A percentile compares a stretch with the other conserved stretches of the same genome.
Evolutionary conservation across 1,140 invertebrate genomes (phyloP).

Genomic region (Hestina assimilis): DNA sequence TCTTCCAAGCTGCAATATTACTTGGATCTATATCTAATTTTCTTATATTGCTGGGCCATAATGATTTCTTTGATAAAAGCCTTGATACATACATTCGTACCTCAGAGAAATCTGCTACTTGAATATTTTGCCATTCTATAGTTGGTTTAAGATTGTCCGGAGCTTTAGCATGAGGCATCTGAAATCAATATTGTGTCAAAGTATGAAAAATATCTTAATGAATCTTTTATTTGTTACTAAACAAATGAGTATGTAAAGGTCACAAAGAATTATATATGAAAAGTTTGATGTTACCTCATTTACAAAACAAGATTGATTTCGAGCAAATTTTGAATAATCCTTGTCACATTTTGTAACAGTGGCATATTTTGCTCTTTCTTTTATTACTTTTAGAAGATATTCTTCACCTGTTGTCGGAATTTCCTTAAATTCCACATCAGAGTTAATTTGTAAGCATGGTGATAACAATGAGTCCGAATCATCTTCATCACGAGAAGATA

Average conservation of each 20-base stretch:
- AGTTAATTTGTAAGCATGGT: slow-evolving; percentile 53
- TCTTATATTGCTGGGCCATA: slow-evolving; percentile 37
- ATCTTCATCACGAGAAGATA: slow-evolving; percentile 26
- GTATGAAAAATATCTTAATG: neutral
- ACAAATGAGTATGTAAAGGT: too few relatives aligned
- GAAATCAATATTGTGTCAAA: slow-evolving; percentile 13
- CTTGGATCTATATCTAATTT: slow-evolving; percentile 35
- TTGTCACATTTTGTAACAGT: slow-evolving; percentile 48
- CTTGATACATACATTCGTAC: slow-evolving; percentile 56
- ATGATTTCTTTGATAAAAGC: slow-evolving; percentile 38
- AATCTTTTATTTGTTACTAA: too few relatives aligned
- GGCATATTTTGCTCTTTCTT: slow-evolving; percentile 53
- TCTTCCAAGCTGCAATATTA: slow-evolving; percentile 42
- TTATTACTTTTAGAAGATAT: slow-evolving; percentile 61
- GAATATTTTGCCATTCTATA: slow-evolving; percentile 71
- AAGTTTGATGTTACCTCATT: slow-evolving; percentile 47
- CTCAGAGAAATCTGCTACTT: slow-evolving; percentile 67
- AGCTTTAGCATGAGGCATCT: slow-evolving; percentile 46
- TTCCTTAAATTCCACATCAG: slow-evolving; percentile 52
- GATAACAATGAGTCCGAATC: slow-evolving; percentile 37
- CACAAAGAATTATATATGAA: too few relatives aligned
- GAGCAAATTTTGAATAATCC: slow-evolving; percentile 50
- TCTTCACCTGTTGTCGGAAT: slow-evolving; percentile 63
- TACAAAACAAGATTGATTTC: slow-evolving; percentile 56
- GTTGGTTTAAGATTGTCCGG: slow-evolving; percentile 61